Percentiles rank a stretch among this genome's conserved stretches.
These are phyloP conservation scores for Ichneumoninae sp. DNA, from an alignment of 2,888 invertebrate species.

Conservation along the genomic window DNA sequence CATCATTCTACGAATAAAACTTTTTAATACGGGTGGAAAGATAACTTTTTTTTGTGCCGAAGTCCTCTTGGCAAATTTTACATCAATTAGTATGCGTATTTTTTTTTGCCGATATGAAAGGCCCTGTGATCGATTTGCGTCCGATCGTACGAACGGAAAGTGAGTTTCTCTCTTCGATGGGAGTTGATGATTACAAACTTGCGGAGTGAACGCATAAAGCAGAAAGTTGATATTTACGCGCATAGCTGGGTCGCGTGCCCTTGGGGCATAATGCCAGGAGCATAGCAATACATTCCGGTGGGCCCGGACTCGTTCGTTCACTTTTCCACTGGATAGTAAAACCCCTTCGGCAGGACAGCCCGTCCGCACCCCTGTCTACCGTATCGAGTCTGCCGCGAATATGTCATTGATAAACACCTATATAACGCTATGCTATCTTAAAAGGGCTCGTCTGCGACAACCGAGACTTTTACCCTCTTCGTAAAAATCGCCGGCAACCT, in stretches of 20 bases:
- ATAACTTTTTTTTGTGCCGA: not conserved
- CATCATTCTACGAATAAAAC: not conserved
- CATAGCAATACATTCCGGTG: slow-evolving; percentile 75
- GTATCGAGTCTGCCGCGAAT: slow-evolving; percentile 73
- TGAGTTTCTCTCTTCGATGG: slow-evolving; percentile 26
- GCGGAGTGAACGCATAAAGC: slow-evolving; percentile 71
- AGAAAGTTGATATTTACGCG: slow-evolving; percentile 76
- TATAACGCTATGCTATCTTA: slow-evolving; percentile 63
- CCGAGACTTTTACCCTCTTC: slow-evolving; percentile 35
- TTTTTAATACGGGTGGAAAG: not conserved
- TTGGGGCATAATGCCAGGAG: slow-evolving; percentile 80
- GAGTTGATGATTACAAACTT: slow-evolving; percentile 61
- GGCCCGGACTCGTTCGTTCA: slow-evolving; percentile 58
- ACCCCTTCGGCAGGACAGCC: slow-evolving; percentile 55
- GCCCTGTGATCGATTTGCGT: not conserved
- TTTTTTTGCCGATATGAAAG: not conserved
- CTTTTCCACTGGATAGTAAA: slow-evolving; percentile 49
- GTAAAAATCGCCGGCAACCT: slow-evolving; percentile 52
- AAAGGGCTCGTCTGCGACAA: slow-evolving; percentile 45
- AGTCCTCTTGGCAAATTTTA: not conserved
- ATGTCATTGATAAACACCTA: slow-evolving; percentile 82
- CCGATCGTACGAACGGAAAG: slow-evolving; percentile 35
- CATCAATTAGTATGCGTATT: not conserved
- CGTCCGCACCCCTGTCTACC: slow-evolving; percentile 66
- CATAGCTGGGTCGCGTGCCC: slow-evolving; percentile 80